A percentile compares a stretch with the other conserved stretches of the same genome.
phyloP scores from a whole-genome alignment of 2,113 vertebrate species.

The Gobio gobio region DNA sequence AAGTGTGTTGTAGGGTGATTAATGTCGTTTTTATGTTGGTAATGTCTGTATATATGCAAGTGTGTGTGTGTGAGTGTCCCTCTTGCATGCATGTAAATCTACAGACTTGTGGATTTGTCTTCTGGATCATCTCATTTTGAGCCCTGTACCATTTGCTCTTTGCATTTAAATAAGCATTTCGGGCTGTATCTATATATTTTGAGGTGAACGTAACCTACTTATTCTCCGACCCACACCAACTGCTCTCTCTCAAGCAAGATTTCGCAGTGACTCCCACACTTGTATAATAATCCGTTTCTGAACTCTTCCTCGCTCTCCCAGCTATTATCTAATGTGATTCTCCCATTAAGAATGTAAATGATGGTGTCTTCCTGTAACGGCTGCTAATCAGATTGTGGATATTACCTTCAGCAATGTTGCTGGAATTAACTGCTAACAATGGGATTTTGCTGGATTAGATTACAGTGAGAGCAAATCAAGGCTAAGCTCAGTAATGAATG shows the following conservation, averaged over 20 bases:
- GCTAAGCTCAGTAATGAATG: slow-evolving; percentile 72
- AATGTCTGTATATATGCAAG: not conserved
- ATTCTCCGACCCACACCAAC: not conserved
- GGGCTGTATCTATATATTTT: not conserved
- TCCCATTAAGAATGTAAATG: slow-evolving; percentile 70
- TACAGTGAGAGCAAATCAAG: slow-evolving; percentile 54
- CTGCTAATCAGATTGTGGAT: slow-evolving; percentile 74
- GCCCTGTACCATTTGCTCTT: slow-evolving; percentile 10
- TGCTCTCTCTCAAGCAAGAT: slow-evolving; percentile 5
- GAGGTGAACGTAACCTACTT: not conserved
- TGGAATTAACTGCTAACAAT: slow-evolving; percentile 77
- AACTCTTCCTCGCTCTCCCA: slow-evolving; percentile 67
- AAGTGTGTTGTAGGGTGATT: not conserved
- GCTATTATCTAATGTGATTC: slow-evolving; percentile 70
- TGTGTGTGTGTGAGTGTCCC: not conserved
- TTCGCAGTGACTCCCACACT: not conserved
- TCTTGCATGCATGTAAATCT: not conserved
- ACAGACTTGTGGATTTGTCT: not conserved
- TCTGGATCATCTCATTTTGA: slow-evolving; percentile 10
- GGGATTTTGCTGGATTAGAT: slow-evolving; percentile 75
- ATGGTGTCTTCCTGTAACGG: slow-evolving; percentile 38
- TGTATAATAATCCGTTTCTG: slow-evolving; percentile 50
- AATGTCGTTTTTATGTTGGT: not conserved
- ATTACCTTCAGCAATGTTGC: slow-evolving; percentile 71
- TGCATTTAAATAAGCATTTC: slow-evolving; percentile 61